Evolutionary conservation across 2,113 vertebrate genomes (phyloP), one percentile per base, ranked within the genome.

Genomic region (Carassius auratus): DNA sequence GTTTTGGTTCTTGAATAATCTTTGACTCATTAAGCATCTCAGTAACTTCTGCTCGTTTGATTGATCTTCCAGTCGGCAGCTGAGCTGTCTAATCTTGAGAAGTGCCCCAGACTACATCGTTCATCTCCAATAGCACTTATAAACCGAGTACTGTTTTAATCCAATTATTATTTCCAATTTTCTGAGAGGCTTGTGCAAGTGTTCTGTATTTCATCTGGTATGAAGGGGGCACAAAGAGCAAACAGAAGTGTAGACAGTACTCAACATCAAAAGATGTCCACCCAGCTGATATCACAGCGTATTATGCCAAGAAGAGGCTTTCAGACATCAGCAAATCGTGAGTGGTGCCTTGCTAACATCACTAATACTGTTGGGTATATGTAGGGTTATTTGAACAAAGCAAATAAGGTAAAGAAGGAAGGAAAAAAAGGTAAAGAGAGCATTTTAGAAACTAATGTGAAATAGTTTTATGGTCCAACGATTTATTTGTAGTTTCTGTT

Each of bases 201-300:
- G 76, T 42, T 13, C 21, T 62, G 76, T 50, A 30, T 48, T 66
- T 66, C 15, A 48, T 50, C 23, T 14, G 48, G 38, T 19, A 45
- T 64, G 23, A 81, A n/a, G 9, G n/a, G 55, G 8, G 7, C 13
- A 23, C 38, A 81, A 8, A 79, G 57, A 79, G 55, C n/a, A 66
- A 45, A 68, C n/a, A 48, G n/a, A 13, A 62, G 78, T 81, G n/a
- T 50, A 45, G 23, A 81, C 21, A 30, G 62, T 50, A 64, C 79
- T 81, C 79, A 21, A 48, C 79, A 68, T 81, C 78, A 81, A 64
- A 68, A 81, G 42, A 81, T 66, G 36, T 17, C 36, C 15, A 64
- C 14, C 33, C 13, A 38, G 33, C 50, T 77, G 76, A 77, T 57
- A 57, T 57, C 26, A 33, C 23, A 12, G 50, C 21, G 17, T 57